Evolutionary conservation across 2,797 vertebrate genomes (phyloP).

Genomic region (Coluber constrictor): DNA sequence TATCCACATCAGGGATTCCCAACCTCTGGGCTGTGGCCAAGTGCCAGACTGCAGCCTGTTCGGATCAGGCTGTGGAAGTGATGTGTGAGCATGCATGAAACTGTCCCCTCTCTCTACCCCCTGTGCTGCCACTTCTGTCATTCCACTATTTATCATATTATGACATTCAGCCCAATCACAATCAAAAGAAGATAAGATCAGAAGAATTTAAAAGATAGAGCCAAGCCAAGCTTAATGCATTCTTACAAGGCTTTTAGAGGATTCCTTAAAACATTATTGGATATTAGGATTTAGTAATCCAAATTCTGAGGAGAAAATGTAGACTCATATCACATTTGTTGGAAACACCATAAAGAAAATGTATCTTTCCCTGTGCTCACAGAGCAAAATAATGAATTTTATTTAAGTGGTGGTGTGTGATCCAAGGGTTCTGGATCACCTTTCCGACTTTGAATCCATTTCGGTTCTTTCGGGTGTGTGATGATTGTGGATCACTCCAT

Average conservation of each 20-base stretch:
- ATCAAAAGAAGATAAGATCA: background rate
- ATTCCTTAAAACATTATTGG: background rate
- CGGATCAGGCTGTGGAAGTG: background rate
- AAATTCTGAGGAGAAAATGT: background rate
- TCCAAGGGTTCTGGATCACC: background rate
- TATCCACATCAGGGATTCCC: background rate
- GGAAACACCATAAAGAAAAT: background rate
- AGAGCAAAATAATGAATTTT: background rate
- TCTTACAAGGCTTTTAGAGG: background rate
- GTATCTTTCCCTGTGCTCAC: background rate
- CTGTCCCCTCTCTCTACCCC: too few relatives aligned
- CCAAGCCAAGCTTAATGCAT: background rate
- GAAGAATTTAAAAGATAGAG: background rate
- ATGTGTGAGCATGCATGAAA: too few relatives aligned
- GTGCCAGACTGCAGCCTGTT: background rate
- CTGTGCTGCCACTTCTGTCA: too few relatives aligned
- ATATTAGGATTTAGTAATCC: background rate
- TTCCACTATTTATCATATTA: background rate
- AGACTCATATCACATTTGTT: background rate
- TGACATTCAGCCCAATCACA: background rate
- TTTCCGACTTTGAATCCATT: background rate
- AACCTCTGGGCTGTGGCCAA: background rate
- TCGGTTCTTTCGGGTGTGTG: background rate
- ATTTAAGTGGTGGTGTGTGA: background rate
- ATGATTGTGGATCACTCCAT: background rate